These are phyloP conservation scores for Eristalis intricaria DNA, from an alignment of 2,888 invertebrate genomes.

Conservation along the genomic window DNA sequence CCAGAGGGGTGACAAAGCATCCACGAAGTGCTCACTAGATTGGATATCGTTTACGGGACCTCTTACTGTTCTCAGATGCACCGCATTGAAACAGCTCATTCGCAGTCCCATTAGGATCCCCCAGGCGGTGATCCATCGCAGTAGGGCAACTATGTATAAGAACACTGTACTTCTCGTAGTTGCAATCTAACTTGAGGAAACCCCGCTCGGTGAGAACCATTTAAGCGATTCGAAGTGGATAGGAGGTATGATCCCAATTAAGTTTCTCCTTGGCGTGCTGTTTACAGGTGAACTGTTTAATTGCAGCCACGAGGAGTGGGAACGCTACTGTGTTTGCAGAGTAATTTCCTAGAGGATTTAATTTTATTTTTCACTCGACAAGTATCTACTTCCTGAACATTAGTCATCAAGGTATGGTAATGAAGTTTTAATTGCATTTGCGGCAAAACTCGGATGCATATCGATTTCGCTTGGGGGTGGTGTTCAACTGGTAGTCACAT, in stretches of 20 bases:
- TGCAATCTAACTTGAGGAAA: background rate
- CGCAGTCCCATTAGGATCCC: background rate
- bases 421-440: background rate
- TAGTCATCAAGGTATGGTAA: background rate
- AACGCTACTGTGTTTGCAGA: background rate
- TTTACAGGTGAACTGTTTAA: background rate
- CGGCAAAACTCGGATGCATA: background rate
- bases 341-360: background rate
- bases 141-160: background rate
- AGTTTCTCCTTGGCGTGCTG: background rate
- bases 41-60: background rate
- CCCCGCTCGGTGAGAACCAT: background rate
- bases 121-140: background rate
- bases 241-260: background rate
- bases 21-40: background rate
- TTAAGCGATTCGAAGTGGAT: background rate
- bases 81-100: background rate
- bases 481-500: background rate
- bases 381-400: background rate
- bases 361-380: background rate
- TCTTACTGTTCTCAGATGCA: background rate
- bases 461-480: background rate
- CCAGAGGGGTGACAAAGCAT: background rate
- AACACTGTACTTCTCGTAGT: background rate
- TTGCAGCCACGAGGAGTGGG: background rate